These are phyloP conservation scores for Drosophila nikananu DNA, from an alignment of 1,140 invertebrate species.

Conservation along the genomic window DNA sequence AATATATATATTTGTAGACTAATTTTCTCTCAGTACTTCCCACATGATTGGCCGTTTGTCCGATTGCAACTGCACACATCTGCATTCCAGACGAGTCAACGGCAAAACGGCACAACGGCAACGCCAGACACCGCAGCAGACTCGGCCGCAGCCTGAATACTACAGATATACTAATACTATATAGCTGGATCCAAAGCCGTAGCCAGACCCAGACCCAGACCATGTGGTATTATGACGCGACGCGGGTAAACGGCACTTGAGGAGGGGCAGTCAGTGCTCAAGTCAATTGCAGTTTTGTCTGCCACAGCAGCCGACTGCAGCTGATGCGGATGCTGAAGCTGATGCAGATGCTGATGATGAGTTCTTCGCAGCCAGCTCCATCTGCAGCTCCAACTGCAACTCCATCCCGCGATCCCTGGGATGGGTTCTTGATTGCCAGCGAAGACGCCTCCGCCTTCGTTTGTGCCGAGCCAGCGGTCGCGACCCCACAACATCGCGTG, in stretches of 20 bases:
- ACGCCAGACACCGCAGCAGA: conserved; percentile 45
- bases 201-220: conserved; percentile 69
- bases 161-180: conserved; percentile 22
- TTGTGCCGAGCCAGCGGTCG: conserved; percentile 48
- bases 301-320: conserved; percentile 20
- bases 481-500: conserved; percentile 77
- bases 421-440: conserved; percentile 63
- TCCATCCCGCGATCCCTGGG: conserved; percentile 37
- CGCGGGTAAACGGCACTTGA: conserved; percentile 54
- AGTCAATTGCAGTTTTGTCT: conserved; percentile 63
- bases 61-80: conserved; percentile 58
- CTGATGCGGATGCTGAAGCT: conserved; percentile 33
- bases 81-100: conserved; percentile 79
- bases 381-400: conserved; percentile 9
- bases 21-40: conserved; percentile 16
- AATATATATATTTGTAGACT: not conserved
- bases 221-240: conserved; percentile 79
- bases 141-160: conserved; percentile 20
- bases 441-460: conserved; percentile 71
- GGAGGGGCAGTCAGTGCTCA: conserved; percentile 35
- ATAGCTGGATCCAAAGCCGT: conserved; percentile 21
- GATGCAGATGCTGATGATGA: conserved; percentile 45
- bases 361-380: conserved; percentile 26
- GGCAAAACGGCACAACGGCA: conserved; percentile 28
- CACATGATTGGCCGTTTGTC: conserved; percentile 49